A percentile compares a stretch with the other conserved stretches of the same genome.
phyloP scores from a whole-genome alignment of 1,140 invertebrate species.

The Camponotus floridanus region DNA sequence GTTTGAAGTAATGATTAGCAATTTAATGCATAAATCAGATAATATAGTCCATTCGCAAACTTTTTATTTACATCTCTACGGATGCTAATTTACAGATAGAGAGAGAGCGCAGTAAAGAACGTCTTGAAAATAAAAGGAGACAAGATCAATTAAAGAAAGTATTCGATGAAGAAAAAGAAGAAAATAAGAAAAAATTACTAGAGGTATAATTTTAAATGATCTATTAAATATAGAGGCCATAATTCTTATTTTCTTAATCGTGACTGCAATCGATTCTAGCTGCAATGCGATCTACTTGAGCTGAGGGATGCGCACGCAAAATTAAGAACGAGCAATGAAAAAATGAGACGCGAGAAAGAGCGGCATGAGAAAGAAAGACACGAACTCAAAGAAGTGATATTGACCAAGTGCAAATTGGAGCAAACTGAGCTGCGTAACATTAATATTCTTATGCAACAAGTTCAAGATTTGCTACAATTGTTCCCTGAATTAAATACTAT shows the following conservation, averaged over 20 bases:
- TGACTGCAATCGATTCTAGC: slow-evolving; percentile 83
- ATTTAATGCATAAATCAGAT: not conserved
- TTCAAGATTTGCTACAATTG: slow-evolving; percentile 91
- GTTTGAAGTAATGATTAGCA: slow-evolving; percentile 89
- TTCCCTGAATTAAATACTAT: slow-evolving; percentile 88
- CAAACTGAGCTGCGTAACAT: slow-evolving; percentile 90
- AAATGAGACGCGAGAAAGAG: slow-evolving; percentile 94
- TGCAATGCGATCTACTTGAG: slow-evolving; percentile 95
- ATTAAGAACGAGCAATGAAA: slow-evolving; percentile 96
- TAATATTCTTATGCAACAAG: slow-evolving; percentile 90
- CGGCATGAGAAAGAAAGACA: slow-evolving; percentile 94
- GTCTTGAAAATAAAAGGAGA: slow-evolving; percentile 94
- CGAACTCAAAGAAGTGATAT: slow-evolving; percentile 86
- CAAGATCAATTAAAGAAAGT: slow-evolving; percentile 94
- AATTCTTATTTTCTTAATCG: not conserved
- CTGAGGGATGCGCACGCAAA: slow-evolving; percentile 96
- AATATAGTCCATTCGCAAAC: not conserved
- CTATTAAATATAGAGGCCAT: not conserved
- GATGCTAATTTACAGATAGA: slow-evolving; percentile 88
- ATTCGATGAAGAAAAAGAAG: slow-evolving; percentile 95
- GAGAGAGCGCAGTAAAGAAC: slow-evolving; percentile 95
- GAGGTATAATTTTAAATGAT: slow-evolving; percentile 83
- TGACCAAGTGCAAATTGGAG: slow-evolving; percentile 86
- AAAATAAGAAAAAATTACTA: slow-evolving; percentile 93
- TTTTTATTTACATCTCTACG: not conserved